Evolutionary conservation across 1,140 invertebrate species (phyloP).

Genomic region (Lepidurus couesii): DNA sequence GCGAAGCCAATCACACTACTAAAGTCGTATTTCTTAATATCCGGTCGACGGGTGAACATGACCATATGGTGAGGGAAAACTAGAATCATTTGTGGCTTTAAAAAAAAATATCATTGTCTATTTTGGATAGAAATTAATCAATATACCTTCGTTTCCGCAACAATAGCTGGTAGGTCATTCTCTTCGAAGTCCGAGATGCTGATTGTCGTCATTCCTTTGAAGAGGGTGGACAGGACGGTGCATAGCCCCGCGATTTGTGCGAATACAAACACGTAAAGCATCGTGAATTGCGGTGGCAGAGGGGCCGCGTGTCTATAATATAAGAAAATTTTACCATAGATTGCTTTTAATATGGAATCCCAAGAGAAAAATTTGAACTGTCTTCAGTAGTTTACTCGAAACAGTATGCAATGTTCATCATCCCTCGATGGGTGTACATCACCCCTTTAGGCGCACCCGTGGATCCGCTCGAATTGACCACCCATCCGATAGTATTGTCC

Average conservation of each 20-base stretch:
- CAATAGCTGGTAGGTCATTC: background rate
- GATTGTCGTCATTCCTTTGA: background rate
- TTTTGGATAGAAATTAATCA: background rate
- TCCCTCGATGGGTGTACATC: background rate
- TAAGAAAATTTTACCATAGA: background rate
- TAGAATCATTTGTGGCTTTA: background rate
- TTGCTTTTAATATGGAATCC: background rate
- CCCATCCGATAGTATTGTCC: background rate
- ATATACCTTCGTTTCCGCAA: background rate
- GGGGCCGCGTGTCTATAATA: background rate
- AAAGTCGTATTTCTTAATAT: background rate
- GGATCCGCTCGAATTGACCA: constrained; percentile 24
- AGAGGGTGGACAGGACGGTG: background rate
- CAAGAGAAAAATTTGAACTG: background rate
- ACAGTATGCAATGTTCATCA: background rate
- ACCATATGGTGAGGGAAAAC: constrained; percentile 24
- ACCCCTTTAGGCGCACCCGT: constrained; percentile 28
- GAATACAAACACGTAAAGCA: background rate
- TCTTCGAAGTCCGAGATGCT: background rate
- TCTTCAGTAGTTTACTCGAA: background rate
- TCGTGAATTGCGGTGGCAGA: background rate
- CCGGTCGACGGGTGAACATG: background rate
- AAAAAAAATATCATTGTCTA: background rate
- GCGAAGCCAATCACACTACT: background rate
- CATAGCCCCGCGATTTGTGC: background rate